Base-by-base conservation (phyloP, 2,113 vertebrate species). In the Melospiza melodia region DNA sequence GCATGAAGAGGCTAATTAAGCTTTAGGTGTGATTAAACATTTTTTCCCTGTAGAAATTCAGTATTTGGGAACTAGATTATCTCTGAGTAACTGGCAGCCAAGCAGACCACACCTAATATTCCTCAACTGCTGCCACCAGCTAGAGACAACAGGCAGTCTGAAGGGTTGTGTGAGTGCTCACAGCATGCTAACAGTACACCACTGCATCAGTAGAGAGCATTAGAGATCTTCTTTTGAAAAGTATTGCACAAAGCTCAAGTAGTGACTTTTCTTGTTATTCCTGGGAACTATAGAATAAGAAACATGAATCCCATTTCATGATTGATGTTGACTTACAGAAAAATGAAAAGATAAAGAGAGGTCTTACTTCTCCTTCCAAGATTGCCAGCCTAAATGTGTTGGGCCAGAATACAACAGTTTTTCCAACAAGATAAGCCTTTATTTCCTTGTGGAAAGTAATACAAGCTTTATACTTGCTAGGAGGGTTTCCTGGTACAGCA, bases 401-500 rank as follows among this genome's bases (percentile, higher is more conserved):
- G 35, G 35, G 84, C 39, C 46, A 67, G 41, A 84, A 81, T 57
- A 67, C 48, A 74, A 58, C 31, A 84, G 69, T 61, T 68, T 89
- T 37, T 92, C 48, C 66, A 79, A 43, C 9, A 90, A 90, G 74
- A 93, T 83, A 94, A 93, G 85, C 62, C 48, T 79, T 57, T 63
- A 84, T 92, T 96, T 97, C 76, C 90, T 78, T 58, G 66, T 84
- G 90, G 67, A 85, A 95, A 94, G 77, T 31, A 89, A 72, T 83
- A 80, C 0, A 3, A 90, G 61, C 57, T 86, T 84, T 92, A 52
- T 51, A 71, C 49, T 77, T 69, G 27, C 54, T 90, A 75, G 37
- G 54, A 96, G 79, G 31, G 88, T 84, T 97, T 96, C 90, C 94
- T 95, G 93, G n/a, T 65, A 75, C 39, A 88, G 78, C 55, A 71